Evolutionary conservation across 2,888 invertebrate species (phyloP).

Genomic region (Rhyacophila evoluta): DNA sequence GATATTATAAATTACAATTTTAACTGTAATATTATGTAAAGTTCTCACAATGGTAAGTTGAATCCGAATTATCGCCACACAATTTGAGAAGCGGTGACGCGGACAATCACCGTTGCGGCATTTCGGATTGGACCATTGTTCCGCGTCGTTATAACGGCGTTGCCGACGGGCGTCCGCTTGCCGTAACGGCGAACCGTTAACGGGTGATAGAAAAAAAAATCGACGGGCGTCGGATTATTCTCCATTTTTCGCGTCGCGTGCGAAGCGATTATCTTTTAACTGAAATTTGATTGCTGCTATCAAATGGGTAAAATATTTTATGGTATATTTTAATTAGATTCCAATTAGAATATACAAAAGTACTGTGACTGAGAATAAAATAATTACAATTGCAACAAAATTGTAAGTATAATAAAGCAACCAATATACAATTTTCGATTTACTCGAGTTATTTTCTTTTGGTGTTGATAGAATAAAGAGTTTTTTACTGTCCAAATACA

Average conservation of each 20-base stretch:
- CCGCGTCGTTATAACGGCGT: conserved; percentile 7
- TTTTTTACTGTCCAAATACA: too few relatives aligned
- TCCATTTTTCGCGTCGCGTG: neutral
- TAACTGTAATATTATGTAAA: too few relatives aligned
- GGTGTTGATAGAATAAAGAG: too few relatives aligned
- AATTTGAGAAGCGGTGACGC: conserved; percentile 7
- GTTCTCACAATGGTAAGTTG: neutral
- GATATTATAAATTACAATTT: too few relatives aligned
- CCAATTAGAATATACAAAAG: too few relatives aligned
- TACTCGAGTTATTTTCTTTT: too few relatives aligned
- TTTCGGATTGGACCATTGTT: conserved; percentile 14
- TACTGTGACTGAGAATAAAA: too few relatives aligned
- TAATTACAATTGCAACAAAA: too few relatives aligned
- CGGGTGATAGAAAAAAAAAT: neutral
- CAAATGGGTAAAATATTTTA: too few relatives aligned
- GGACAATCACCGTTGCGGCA: conserved; percentile 22
- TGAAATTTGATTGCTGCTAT: neutral
- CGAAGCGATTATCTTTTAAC: neutral
- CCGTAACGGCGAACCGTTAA: conserved; percentile 9
- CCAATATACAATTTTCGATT: too few relatives aligned
- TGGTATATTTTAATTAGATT: too few relatives aligned
- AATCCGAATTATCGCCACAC: neutral
- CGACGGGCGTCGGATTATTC: neutral
- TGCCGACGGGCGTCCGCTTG: conserved; percentile 14
- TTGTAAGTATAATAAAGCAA: too few relatives aligned